These are phyloP conservation scores for Phorcus lineatus DNA, from an alignment of 2,888 invertebrate species.

Conservation along the genomic window DNA sequence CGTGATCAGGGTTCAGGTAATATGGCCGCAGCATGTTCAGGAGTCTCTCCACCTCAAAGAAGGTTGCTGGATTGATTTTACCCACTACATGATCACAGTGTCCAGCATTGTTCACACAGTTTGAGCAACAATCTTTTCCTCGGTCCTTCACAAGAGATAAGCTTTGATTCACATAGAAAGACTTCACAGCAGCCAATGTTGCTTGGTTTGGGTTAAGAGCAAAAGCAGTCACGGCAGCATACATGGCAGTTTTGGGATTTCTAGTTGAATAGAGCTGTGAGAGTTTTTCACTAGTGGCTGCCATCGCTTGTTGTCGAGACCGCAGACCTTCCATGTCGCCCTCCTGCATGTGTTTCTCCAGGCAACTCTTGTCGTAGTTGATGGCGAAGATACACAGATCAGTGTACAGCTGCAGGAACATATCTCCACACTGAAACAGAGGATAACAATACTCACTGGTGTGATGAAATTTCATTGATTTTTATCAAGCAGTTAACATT, in stretches of 20 bases:
- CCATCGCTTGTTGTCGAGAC: conserved; percentile 50
- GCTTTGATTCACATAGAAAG: conserved; percentile 48
- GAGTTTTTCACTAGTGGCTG: conserved; percentile 59
- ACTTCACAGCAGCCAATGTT: conserved; percentile 51
- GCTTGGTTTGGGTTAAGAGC: conserved; percentile 55
- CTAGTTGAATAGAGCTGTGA: conserved; percentile 58
- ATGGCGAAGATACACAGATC: conserved; percentile 68
- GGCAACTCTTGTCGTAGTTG: conserved; percentile 66
- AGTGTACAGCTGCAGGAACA: conserved; percentile 65
- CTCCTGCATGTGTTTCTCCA: conserved; percentile 57
- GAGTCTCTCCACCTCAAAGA: conserved; percentile 66
- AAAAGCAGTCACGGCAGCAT: conserved; percentile 64
- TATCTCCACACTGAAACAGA: conserved; percentile 65
- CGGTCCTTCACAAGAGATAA: conserved; percentile 21
- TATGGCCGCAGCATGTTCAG: conserved; percentile 62
- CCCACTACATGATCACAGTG: conserved; percentile 33
- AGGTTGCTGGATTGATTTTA: conserved; percentile 59
- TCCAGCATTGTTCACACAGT: conserved; percentile 29
- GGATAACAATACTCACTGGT: neutral
- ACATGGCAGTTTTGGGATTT: conserved; percentile 56
- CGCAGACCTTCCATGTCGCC: conserved; percentile 50
- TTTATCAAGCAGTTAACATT: neutral
- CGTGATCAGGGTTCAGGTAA: conserved; percentile 59
- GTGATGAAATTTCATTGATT: neutral
- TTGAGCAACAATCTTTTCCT: conserved; percentile 40